These are phyloP conservation scores for Hypercompe scribonia DNA, from an alignment of 2,888 invertebrate species.

Conservation along the genomic window DNA sequence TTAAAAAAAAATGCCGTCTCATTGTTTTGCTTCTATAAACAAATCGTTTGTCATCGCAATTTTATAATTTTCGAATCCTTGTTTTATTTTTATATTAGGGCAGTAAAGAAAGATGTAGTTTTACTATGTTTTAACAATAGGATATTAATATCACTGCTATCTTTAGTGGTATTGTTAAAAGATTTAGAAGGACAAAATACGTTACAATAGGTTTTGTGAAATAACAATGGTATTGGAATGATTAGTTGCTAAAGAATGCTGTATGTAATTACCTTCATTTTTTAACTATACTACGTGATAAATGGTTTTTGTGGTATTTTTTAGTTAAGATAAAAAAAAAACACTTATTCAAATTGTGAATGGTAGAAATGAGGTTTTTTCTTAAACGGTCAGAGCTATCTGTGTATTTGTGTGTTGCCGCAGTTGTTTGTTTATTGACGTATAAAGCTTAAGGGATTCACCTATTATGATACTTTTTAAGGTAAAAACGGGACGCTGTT, in stretches of 20 bases:
- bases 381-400: no score
- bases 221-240: not conserved
- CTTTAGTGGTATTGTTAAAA: slow-evolving; percentile 17
- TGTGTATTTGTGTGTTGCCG: not conserved
- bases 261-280: not conserved
- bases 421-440: not conserved
- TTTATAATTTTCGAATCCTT: slow-evolving; percentile 57
- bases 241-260: slow-evolving; percentile 20
- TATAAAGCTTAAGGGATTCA: not conserved
- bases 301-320: not conserved
- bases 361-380: not conserved
- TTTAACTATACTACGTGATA: not conserved
- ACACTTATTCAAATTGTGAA: not conserved
- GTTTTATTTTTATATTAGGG: slow-evolving; percentile 41
- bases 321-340: not conserved
- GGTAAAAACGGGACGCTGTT: no score
- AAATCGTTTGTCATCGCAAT: slow-evolving; percentile 66
- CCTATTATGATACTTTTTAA: no score
- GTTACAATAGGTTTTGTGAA: slow-evolving; percentile 5
- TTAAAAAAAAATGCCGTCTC: slow-evolving; percentile 63
- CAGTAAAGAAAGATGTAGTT: slow-evolving; percentile 40
- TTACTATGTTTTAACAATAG: slow-evolving; percentile 38
- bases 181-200: slow-evolving; percentile 3
- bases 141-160: slow-evolving; percentile 34
- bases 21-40: slow-evolving; percentile 67